Evolutionary conservation across 2,797 vertebrate genomes (phyloP).

Genomic region (Neomorphus geoffroyi): DNA sequence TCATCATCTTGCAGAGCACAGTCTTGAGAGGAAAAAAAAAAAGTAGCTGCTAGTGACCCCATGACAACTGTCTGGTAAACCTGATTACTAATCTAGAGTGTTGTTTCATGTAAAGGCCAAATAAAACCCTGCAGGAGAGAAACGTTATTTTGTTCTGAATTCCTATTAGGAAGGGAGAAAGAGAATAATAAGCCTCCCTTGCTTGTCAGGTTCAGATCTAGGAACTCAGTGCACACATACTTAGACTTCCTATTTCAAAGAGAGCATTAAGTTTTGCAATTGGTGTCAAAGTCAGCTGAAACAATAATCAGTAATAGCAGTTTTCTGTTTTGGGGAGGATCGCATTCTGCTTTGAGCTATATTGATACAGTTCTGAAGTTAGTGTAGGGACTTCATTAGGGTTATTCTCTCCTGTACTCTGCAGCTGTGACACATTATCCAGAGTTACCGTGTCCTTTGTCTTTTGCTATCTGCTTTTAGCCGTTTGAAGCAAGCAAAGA

Average conservation of each 20-base stretch:
- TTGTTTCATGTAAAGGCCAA: slow-evolving; percentile 43
- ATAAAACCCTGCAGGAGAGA: slow-evolving; percentile 47
- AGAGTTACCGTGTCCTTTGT: not conserved
- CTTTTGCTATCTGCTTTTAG: not conserved
- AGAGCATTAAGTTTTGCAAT: not conserved
- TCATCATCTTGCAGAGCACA: not conserved
- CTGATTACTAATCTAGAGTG: slow-evolving; percentile 8
- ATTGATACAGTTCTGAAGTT: not conserved
- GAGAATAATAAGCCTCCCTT: slow-evolving; percentile 11
- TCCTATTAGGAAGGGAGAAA: slow-evolving; percentile 2
- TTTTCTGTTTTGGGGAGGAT: not conserved
- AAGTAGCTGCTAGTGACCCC: slow-evolving; percentile 24
- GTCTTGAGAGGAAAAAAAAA: slow-evolving; percentile 23
- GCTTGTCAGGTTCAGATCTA: slow-evolving; percentile 8
- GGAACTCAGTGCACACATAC: not conserved
- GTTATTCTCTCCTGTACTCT: not conserved
- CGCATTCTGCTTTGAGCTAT: not conserved
- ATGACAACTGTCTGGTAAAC: slow-evolving; percentile 25
- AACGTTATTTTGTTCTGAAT: slow-evolving; percentile 29
- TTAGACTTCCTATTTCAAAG: slow-evolving; percentile 14
- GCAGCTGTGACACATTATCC: not conserved
- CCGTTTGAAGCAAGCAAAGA: not conserved
- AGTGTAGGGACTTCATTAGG: not conserved
- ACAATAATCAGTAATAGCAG: not conserved
- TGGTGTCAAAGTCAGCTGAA: not conserved